These are phyloP conservation scores for Nothura maculosa DNA, from an alignment of 2,797 vertebrate genomes.

Conservation along the genomic window DNA sequence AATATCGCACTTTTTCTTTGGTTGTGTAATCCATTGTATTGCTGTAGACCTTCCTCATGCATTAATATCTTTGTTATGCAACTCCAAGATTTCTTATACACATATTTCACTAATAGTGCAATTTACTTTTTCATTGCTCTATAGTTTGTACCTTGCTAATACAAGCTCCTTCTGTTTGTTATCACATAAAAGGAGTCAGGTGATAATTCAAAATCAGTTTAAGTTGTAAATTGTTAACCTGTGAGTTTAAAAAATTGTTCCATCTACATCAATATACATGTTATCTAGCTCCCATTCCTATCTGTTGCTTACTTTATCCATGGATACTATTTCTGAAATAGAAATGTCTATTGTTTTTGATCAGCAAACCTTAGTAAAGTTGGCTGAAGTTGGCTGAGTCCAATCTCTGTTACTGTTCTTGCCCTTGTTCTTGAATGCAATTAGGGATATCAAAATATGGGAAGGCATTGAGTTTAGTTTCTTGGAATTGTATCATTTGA, in stretches of 20 bases:
- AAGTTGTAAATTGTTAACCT: background rate
- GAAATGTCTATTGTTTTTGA: background rate
- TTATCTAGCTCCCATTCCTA: background rate
- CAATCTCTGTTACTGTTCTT: background rate
- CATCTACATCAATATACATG: background rate
- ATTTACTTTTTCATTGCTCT: background rate
- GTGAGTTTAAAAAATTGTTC: background rate
- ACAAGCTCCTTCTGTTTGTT: background rate
- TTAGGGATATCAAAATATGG: background rate
- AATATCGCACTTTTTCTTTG: background rate
- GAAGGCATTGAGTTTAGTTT: background rate
- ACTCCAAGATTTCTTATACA: background rate
- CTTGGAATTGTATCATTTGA: background rate
- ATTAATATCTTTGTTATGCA: background rate
- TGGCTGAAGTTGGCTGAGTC: too few relatives aligned
- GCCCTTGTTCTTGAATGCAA: background rate
- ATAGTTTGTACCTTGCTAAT: background rate
- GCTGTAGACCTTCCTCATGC: background rate
- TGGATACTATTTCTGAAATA: background rate
- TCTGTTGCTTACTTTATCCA: background rate
- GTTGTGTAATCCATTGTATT: background rate
- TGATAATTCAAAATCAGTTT: background rate
- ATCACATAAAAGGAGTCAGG: background rate
- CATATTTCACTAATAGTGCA: background rate
- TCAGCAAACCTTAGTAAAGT: background rate